Conservation (phyloP, 2,888 invertebrate species). For the Dicyrtomina minuta region DNA sequence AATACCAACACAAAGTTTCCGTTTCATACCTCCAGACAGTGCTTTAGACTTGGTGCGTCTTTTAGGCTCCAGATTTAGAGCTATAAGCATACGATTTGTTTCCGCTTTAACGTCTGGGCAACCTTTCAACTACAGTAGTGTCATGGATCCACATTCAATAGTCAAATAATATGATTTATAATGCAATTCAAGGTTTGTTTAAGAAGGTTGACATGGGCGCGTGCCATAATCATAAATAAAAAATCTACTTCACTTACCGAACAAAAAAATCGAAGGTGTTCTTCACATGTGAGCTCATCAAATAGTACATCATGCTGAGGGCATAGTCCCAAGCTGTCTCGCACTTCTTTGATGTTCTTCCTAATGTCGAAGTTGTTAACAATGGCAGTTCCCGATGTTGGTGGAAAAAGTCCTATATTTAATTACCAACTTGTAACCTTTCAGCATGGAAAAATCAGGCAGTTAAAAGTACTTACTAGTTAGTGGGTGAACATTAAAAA, state of each 20-base stretch:
- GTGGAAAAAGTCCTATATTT: conserved; percentile 74
- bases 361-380: no score
- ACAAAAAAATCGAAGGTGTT: conserved; percentile 80
- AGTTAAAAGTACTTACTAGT: no score
- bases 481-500: no score
- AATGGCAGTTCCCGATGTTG: conserved; percentile 70
- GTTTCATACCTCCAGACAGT: conserved; percentile 89
- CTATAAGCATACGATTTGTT: conserved; percentile 63
- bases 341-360: conserved; percentile 66
- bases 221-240: no score
- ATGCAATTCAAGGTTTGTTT: no score
- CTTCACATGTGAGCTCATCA: conserved; percentile 76
- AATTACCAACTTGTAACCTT: no score
- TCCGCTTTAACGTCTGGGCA: conserved; percentile 60
- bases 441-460: no score
- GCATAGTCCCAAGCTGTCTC: no score
- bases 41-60: conserved; percentile 63
- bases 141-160: no score
- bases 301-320: no score
- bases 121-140: conserved; percentile 65
- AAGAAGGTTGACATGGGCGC: no score
- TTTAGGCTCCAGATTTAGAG: conserved; percentile 68
- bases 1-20: conserved; percentile 82
- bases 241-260: conserved; percentile 62
- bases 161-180: no score